Percentiles rank a stretch among this genome's conserved stretches.
Evolutionary conservation across 2,113 vertebrate species (phyloP).

Genomic region (Sus scrofa): T2T-Sscrofa CM000816.6:94676501-94677000

Average conservation of each 20-base stretch:
- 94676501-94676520: background rate
- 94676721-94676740: background rate
- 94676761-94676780: background rate
- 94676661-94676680: too few relatives aligned
- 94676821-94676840: background rate
- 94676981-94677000: background rate
- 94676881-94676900: background rate
- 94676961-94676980: background rate
- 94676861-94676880: background rate
- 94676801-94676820: background rate
- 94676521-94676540: background rate
- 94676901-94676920: background rate
- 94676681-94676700: too few relatives aligned
- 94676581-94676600: too few relatives aligned
- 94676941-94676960: background rate
- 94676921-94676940: background rate
- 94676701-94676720: background rate
- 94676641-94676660: too few relatives aligned
- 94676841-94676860: background rate
- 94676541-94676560: too few relatives aligned
- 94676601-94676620: too few relatives aligned
- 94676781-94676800: background rate
- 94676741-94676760: constrained; percentile 13
- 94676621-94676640: too few relatives aligned
- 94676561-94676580: too few relatives aligned